A percentile compares a stretch with the other conserved stretches of the same genome.
Evolutionary conservation across 30 jellyfish, hydroid and myxozoan species (phyloP).

Genomic region (Aurelia coerulea): DNA sequence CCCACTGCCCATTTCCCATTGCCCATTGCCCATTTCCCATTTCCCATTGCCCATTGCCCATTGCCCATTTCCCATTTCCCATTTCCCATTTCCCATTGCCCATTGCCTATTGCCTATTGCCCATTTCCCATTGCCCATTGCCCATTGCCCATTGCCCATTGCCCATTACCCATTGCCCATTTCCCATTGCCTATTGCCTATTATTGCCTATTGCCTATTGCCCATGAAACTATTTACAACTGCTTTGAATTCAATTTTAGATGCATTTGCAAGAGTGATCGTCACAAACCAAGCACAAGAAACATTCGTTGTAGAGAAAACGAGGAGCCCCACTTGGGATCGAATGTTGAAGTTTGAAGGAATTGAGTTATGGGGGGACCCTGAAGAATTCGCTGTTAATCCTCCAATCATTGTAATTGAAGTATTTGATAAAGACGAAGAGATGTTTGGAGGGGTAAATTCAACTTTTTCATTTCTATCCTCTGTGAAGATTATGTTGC

Average conservation of each 20-base stretch:
- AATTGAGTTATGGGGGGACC: slow-evolving; percentile 93
- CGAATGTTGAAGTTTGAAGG: slow-evolving; percentile 74
- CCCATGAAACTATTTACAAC: not conserved
- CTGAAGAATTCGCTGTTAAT: slow-evolving; percentile 91
- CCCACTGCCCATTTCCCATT: no score
- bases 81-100: no score
- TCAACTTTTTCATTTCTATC: not conserved
- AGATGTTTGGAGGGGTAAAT: slow-evolving; percentile 60
- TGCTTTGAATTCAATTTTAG: slow-evolving; percentile 25
- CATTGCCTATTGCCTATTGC: no score
- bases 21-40: no score
- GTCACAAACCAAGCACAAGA: slow-evolving; percentile 86
- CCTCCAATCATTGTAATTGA: slow-evolving; percentile 98
- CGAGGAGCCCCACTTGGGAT: slow-evolving; percentile 99
- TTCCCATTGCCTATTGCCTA: no score
- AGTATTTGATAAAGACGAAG: slow-evolving; percentile 86
- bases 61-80: no score
- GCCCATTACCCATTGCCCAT: no score
- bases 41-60: no score
- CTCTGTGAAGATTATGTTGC: no score
- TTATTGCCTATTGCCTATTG: no score
- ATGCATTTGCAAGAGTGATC: slow-evolving; percentile 93
- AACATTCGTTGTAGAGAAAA: slow-evolving; percentile 87
- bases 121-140: no score
- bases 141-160: no score